Base-by-base conservation (phyloP, 2,113 vertebrate species). In the Mus pahari region DNA sequence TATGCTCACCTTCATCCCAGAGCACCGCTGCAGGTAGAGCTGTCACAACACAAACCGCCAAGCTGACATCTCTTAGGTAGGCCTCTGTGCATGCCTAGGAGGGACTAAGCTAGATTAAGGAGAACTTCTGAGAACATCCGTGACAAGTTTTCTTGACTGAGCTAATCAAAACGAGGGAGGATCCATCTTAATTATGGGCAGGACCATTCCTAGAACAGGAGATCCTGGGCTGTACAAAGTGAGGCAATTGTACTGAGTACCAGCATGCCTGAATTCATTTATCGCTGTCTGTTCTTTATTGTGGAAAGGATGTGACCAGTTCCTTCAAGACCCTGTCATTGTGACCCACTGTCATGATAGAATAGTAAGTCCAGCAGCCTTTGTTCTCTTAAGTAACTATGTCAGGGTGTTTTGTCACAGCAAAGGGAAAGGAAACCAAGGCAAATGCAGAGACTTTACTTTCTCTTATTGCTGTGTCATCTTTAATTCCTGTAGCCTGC, bases 1-100 rank as follows among this genome's bases (percentile, higher is more conserved):
- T 0, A 5, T 36, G 74, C 68, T 45, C 4, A 31, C 3, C 0
- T 6, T 2, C 12, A 13, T 8, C 45, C 36, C 64, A 36, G 82
- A 13, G 28, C 1, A 1, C 12, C 9, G 50, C 39, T 24, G 0
- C 2, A 3, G 33, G 0, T 3, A 3, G 33, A 86, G 39, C 1
- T 24, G 28, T 16, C 50, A 19, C 0, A 8, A 48, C 17, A 66
- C 1, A 13, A 22, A 66, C 39, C 7, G 5, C 11, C 60, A 84
- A 2, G 9, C 14, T 48, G 42, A 86, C 17, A 48, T 1, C 42
- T 3, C 2, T 14, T 12, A 84, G 26, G 14, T 19, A 31, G 42
- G 42, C 42, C 39, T 48, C 66, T 33, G 26, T 16, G 10, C 82
- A 31, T 33, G 17, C 81, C 62, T 22, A 5, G 66, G 62, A 64